Evolutionary conservation across 1,140 invertebrate genomes (phyloP).

Genomic region (Nasonia giraulti): DNA sequence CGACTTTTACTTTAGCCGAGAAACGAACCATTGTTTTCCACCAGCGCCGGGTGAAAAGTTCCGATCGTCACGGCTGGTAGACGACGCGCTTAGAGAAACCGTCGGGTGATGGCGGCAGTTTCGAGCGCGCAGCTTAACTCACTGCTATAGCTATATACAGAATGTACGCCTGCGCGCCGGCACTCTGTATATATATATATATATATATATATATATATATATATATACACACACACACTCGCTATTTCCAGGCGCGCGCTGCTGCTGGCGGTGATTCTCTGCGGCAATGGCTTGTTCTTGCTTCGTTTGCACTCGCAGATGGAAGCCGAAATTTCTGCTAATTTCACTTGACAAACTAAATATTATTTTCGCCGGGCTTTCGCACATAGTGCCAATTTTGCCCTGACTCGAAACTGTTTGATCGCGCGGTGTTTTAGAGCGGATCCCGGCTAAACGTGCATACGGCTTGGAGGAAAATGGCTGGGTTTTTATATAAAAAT

Average conservation of each 20-base stretch:
- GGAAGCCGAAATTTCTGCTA: neutral
- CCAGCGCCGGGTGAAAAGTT: slow-evolving; percentile 50
- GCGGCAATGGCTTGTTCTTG: neutral
- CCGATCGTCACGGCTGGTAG: slow-evolving; percentile 54
- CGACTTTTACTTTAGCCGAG: slow-evolving; percentile 56
- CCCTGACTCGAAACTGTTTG: too few species aligned
- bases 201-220: too few species aligned
- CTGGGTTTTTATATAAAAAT: too few species aligned
- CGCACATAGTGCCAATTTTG: neutral
- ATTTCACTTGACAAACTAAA: neutral
- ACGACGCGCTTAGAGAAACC: slow-evolving; percentile 59
- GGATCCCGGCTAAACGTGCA: too few species aligned
- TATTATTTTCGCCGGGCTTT: neutral
- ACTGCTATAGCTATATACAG: neutral
- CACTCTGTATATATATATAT: too few species aligned
- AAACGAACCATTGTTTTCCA: slow-evolving; percentile 56
- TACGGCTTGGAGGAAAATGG: too few species aligned
- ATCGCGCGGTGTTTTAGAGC: too few species aligned
- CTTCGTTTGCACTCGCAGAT: neutral
- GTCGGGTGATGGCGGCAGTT: slow-evolving; percentile 67
- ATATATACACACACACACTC: too few species aligned
- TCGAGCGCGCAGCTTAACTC: slow-evolving; percentile 56
- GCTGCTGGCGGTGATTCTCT: too few species aligned
- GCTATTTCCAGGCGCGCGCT: neutral
- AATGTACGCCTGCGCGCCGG: neutral